Percentiles rank a stretch among this genome's conserved stretches.
Conservation (phyloP, 2,113 vertebrate genomes). For the Pavo muticus region DNA sequence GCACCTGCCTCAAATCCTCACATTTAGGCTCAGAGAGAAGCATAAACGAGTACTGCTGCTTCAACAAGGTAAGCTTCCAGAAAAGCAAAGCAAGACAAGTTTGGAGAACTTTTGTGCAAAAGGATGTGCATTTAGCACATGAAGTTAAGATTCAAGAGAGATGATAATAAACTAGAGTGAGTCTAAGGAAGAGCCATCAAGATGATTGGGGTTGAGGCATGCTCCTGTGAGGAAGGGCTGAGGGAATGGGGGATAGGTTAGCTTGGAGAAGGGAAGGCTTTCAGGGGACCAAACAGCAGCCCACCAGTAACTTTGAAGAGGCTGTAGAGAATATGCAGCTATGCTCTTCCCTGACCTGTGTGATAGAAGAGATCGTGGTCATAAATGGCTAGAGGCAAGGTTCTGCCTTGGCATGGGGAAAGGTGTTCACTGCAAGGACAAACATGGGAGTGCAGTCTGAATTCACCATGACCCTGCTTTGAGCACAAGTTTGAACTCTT, state of each 20-base stretch:
- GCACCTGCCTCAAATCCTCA: background rate
- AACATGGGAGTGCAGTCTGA: fast-evolving
- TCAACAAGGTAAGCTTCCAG: background rate
- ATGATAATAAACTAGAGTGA: fast-evolving
- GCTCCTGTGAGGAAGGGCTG: background rate
- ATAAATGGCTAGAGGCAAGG: background rate
- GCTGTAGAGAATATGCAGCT: fast-evolving
- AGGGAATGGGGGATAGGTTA: background rate
- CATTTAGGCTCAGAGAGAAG: background rate
- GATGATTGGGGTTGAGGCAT: background rate
- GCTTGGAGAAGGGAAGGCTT: background rate
- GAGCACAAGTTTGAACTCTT: background rate
- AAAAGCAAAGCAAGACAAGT: background rate
- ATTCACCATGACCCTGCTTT: background rate
- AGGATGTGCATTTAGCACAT: background rate
- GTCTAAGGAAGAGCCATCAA: background rate
- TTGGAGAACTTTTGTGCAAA: background rate
- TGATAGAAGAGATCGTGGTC: background rate
- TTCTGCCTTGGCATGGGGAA: background rate
- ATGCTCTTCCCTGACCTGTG: background rate
- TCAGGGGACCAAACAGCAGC: fast-evolving
- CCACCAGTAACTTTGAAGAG: fast-evolving
- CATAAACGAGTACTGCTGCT: background rate
- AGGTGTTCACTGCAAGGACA: background rate
- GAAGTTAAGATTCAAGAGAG: background rate